Conservation (phyloP, 2,888 invertebrate genomes). For the Diabrotica balteata region DNA sequence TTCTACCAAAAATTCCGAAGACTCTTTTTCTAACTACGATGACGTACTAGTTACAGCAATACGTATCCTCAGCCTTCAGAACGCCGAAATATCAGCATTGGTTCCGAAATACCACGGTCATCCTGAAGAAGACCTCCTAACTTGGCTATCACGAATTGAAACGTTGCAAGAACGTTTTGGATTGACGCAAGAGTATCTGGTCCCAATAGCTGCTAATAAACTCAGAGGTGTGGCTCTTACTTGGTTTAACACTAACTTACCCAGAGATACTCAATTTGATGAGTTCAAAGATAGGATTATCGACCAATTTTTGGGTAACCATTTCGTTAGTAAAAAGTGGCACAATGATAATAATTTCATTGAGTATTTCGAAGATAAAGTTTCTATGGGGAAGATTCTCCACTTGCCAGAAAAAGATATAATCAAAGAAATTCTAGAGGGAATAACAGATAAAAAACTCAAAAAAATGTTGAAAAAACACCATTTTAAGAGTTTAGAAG, state of each 20-base stretch:
- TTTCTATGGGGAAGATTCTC: constrained; percentile 5
- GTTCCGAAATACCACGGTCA: constrained; percentile 17
- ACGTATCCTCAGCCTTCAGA: constrained; percentile 10
- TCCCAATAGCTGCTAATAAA: constrained; percentile 5
- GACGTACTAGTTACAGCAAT: constrained; percentile 5
- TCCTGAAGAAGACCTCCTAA: constrained; percentile 13
- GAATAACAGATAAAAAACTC: constrained; percentile 11
- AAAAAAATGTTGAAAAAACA: constrained; percentile 2
- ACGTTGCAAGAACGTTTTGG: constrained; percentile 8
- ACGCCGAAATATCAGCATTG: constrained; percentile 14
- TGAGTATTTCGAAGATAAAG: constrained; percentile 24
- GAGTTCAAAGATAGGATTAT: constrained; percentile 14
- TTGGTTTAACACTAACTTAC: constrained; percentile 3
- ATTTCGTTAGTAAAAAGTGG: constrained; percentile 15
- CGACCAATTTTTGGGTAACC: constrained; percentile 5
- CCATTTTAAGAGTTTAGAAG: constrained; percentile 6
- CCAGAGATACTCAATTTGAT: neutral
- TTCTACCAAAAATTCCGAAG: neutral
- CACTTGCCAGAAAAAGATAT: constrained; percentile 5
- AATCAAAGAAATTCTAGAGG: constrained; percentile 10
- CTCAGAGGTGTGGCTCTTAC: constrained; percentile 7
- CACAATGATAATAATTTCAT: neutral
- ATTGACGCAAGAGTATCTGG: neutral
- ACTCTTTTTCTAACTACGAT: neutral
- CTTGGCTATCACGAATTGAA: constrained; percentile 15